Conservation (phyloP, 1,140 invertebrate species). For the Bursaphelenchus mucronatus region DNA sequence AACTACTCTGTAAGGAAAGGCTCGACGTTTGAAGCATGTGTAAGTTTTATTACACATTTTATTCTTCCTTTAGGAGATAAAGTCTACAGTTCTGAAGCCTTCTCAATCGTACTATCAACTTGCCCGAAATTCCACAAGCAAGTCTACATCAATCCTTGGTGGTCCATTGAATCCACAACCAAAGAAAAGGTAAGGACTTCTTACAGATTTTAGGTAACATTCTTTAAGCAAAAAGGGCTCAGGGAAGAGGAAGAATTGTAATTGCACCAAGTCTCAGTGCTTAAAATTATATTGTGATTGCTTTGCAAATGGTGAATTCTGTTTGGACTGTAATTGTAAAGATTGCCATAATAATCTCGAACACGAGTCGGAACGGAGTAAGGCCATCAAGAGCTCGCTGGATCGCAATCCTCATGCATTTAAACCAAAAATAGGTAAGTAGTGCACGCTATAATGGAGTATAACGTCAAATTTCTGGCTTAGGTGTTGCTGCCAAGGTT, state of each 20-base stretch:
- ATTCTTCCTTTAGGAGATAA: no score
- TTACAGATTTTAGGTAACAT: no score
- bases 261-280: conserved; percentile 98
- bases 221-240: conserved; percentile 46
- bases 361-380: conserved; percentile 87
- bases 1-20: no score
- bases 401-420: conserved; percentile 91
- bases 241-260: conserved; percentile 78
- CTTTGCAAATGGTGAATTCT: conserved; percentile 99
- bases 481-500: conserved; percentile 43
- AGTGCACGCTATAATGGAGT: no score
- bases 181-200: no score
- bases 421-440: conserved; percentile 92
- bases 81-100: no score
- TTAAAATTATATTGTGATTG: conserved; percentile 98
- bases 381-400: conserved; percentile 83
- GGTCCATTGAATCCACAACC: no score
- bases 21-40: no score
- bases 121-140: no score
- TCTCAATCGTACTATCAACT: no score
- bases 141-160: no score
- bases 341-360: conserved; percentile 95
- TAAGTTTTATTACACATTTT: no score
- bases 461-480: conserved; percentile 19
- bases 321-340: conserved; percentile 93